Conservation (phyloP, 2,888 invertebrate species). For the Merodon equestris region DNA sequence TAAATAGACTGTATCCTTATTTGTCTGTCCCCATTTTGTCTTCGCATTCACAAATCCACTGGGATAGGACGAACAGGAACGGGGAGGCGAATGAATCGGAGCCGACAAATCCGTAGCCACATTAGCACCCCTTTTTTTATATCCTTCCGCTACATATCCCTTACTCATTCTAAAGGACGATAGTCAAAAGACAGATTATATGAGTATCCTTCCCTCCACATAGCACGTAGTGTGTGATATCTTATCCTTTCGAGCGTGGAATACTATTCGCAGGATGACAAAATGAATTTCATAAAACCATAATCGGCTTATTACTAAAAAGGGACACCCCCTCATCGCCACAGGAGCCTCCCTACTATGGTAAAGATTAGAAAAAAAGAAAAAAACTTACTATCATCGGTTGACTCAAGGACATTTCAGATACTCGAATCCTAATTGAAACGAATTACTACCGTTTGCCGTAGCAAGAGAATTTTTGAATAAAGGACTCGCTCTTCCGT, state of each 20-base stretch:
- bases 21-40: slow-evolving; percentile 18
- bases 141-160: slow-evolving; percentile 43
- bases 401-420: slow-evolving; percentile 37
- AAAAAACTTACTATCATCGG: slow-evolving; percentile 7
- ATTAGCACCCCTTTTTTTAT: slow-evolving; percentile 63
- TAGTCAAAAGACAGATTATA: slow-evolving; percentile 57
- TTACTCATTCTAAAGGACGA: no score
- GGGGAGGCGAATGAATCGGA: slow-evolving; percentile 1
- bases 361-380: background rate
- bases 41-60: slow-evolving; percentile 27
- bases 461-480: background rate
- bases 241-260: slow-evolving; percentile 44
- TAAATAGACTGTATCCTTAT: slow-evolving; percentile 46
- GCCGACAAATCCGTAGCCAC: slow-evolving; percentile 46
- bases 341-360: no score
- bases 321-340: background rate
- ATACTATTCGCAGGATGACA: slow-evolving; percentile 39
- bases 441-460: slow-evolving; percentile 32
- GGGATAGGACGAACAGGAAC: background rate
- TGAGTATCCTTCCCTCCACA: slow-evolving; percentile 22
- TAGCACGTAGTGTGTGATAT: slow-evolving; percentile 18
- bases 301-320: slow-evolving; percentile 64
- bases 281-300: slow-evolving; percentile 57
- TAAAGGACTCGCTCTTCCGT: slow-evolving; percentile 13
- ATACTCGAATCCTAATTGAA: slow-evolving; percentile 43